Evolutionary conservation across 2,113 vertebrate genomes (phyloP), one percentile per base, ranked within the genome.

Genomic region (Carollia perspicillata): DNA sequence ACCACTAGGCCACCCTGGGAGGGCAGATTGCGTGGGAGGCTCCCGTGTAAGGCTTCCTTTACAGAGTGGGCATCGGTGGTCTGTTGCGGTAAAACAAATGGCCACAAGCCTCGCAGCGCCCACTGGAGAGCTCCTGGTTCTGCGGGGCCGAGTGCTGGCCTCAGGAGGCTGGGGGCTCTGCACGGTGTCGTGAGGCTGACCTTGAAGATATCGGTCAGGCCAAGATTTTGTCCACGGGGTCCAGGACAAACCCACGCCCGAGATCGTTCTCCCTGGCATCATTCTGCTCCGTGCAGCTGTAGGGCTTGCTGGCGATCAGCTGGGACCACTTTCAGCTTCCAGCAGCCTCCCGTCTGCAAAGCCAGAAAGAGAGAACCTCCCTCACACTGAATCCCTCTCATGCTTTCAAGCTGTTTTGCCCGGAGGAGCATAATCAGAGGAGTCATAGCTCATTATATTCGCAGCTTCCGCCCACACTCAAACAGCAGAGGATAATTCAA

Each of bases 1-100:
- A 20, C n/a, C 18, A 1, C 16, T 0, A 3, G 30, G 6, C 4
- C 1, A 5, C 22, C 2, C 26, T 0, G 7, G 44, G 37, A 75
- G 47, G 42, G 75, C 72, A 8, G 47, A 16, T 4, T 14, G 8
- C 1, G 33, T 7, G 26, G 74, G 40, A 60, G 40, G 5, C 28
- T 51, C 37, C 58, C 23, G 3, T 18, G 1, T 42, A 26, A 84
- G 89, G n/a, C 22, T 49, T 58, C 66, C 42, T 23, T 11, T 2
- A 11, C 10, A 4, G 71, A 13, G 20, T 2, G 6, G 7, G 2
- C 5, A 4, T 5, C 4, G 13, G 42, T 71, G 35, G 83, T 65
- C 60, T 30, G 0, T 5, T 10, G 58, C 63, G 3, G 1, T 9
- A 42, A n/a, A 30, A 26, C 0, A 7, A 20, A 44, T 0, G 3